Evolutionary conservation across 2,797 vertebrate species (phyloP).

Genomic region (Phalloptychus januarius): DNA sequence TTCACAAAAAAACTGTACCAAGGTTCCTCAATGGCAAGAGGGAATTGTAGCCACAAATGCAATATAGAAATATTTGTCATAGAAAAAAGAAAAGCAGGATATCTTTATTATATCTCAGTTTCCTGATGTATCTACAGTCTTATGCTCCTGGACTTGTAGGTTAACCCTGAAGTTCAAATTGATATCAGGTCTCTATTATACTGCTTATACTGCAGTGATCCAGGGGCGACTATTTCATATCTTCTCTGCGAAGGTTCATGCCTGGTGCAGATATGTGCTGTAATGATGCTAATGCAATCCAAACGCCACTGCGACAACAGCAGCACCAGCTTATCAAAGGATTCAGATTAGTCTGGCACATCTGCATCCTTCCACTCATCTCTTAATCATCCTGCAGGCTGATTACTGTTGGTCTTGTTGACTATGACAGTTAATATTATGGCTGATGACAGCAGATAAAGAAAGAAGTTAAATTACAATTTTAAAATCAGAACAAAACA

Average conservation of each 20-base stretch:
- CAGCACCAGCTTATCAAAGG: conserved; percentile 51
- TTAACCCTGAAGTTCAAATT: conserved; percentile 32
- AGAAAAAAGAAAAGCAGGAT: conserved; percentile 24
- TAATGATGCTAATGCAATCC: conserved; percentile 50
- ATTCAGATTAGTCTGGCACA: conserved; percentile 41
- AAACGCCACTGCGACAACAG: conserved; percentile 17
- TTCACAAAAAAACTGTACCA: background rate
- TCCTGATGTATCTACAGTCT: conserved; percentile 12
- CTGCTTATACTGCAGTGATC: background rate
- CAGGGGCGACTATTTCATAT: background rate
- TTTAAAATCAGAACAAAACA: background rate
- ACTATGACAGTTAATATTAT: conserved; percentile 22
- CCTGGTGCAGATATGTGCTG: conserved; percentile 11
- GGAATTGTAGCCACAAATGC: background rate
- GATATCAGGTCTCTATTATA: conserved; percentile 31
- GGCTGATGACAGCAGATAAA: conserved; percentile 2
- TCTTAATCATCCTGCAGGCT: conserved; percentile 44
- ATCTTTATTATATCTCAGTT: conserved; percentile 21
- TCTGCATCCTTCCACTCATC: conserved; percentile 41
- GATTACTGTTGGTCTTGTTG: conserved; percentile 13
- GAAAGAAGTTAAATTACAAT: background rate
- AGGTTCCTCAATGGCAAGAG: background rate
- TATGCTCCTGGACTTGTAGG: conserved; percentile 7
- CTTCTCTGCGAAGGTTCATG: background rate
- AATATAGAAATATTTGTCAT: conserved; percentile 16